Evolutionary conservation across 1,140 invertebrate genomes (phyloP).

Genomic region (Linepithema humile): DNA sequence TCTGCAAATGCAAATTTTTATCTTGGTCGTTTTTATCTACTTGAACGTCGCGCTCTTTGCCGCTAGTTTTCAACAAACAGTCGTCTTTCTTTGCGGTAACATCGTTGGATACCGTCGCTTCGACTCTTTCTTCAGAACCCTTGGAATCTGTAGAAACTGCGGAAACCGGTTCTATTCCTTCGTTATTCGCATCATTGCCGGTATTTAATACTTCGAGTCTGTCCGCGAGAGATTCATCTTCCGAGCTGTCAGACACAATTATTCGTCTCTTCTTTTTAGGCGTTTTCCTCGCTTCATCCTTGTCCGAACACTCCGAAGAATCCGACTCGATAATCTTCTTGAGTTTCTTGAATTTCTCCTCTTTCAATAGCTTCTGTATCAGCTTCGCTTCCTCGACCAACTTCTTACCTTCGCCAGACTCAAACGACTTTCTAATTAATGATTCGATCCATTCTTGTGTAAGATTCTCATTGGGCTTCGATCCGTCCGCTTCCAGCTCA

Average conservation of each 20-base stretch:
- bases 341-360: slow-evolving; percentile 75
- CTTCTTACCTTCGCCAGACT: slow-evolving; percentile 71
- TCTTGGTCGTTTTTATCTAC: slow-evolving; percentile 28
- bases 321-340: slow-evolving; percentile 75
- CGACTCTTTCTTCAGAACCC: neutral
- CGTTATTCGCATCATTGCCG: neutral
- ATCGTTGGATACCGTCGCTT: neutral
- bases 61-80: neutral
- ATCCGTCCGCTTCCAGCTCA: neutral
- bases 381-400: slow-evolving; percentile 73
- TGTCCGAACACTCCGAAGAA: slow-evolving; percentile 68
- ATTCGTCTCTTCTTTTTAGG: slow-evolving; percentile 71
- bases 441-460: slow-evolving; percentile 68
- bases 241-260: slow-evolving; percentile 78
- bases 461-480: slow-evolving; percentile 65
- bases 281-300: slow-evolving; percentile 69
- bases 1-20: neutral
- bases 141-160: neutral
- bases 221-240: slow-evolving; percentile 75
- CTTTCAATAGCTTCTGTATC: slow-evolving; percentile 68
- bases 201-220: slow-evolving; percentile 52
- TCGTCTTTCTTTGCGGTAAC: neutral
- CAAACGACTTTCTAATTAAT: slow-evolving; percentile 73
- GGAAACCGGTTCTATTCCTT: neutral
- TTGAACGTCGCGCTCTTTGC: neutral